phyloP scores from a whole-genome alignment of 1,140 invertebrate genomes.

The Phenacoccus solenopsis region DNA sequence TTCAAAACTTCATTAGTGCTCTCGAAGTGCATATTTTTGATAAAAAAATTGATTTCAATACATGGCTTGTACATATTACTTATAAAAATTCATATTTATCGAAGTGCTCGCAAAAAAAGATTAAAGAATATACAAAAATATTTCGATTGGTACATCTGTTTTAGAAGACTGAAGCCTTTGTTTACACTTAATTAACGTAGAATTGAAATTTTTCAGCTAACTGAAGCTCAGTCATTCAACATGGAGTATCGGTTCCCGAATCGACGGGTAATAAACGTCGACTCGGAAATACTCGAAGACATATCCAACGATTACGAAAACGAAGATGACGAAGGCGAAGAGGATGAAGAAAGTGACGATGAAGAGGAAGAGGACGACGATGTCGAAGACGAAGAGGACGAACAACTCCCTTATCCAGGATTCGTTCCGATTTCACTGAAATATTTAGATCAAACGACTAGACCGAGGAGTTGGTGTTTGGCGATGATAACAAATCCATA shows the following conservation, averaged over 20 bases:
- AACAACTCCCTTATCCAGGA: conserved; percentile 69
- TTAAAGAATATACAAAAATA: too few species aligned
- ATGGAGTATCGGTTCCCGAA: background rate
- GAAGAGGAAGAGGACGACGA: conserved; percentile 26
- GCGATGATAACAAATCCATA: conserved; percentile 96
- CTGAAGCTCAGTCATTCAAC: background rate
- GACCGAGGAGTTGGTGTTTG: conserved; percentile 81
- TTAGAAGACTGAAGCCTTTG: too few species aligned
- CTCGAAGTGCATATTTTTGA: too few species aligned
- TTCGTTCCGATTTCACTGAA: conserved; percentile 69
- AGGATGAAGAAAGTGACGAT: conserved; percentile 22
- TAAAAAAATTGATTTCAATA: too few species aligned
- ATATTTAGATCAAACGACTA: conserved; percentile 74
- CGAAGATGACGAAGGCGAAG: conserved; percentile 32
- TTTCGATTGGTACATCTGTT: too few species aligned
- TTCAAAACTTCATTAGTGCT: too few species aligned
- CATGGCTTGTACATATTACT: too few species aligned
- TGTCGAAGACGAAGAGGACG: conserved; percentile 27
- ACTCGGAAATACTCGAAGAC: conserved; percentile 44
- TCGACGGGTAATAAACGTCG: conserved; percentile 37
- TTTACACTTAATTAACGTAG: too few species aligned
- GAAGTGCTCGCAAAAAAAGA: too few species aligned
- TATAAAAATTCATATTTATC: too few species aligned
- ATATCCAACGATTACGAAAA: conserved; percentile 36
- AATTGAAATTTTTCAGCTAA: background rate